Percentiles rank a stretch among this genome's conserved stretches.
Evolutionary conservation across 2,113 vertebrate species (phyloP).

Genomic region (Delphinus delphis): DNA sequence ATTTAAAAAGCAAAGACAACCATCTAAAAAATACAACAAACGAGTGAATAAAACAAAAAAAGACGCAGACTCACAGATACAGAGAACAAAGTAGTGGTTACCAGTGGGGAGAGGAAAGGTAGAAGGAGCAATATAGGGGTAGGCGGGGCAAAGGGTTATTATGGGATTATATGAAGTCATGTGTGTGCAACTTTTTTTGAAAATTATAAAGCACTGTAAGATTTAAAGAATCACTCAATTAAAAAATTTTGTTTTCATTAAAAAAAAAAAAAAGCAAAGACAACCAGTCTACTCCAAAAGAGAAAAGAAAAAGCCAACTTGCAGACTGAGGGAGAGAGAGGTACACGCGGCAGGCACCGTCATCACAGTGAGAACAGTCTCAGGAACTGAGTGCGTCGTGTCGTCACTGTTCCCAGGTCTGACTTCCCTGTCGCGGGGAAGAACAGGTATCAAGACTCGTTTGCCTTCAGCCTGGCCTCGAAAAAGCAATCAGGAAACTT

Average conservation of each 20-base stretch:
- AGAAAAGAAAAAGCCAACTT: not conserved
- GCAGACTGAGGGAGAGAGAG: not conserved
- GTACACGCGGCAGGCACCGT: fast-evolving
- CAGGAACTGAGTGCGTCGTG: fast-evolving
- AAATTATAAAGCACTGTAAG: not conserved
- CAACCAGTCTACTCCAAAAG: not conserved
- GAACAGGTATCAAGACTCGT: not conserved
- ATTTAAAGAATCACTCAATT: not conserved
- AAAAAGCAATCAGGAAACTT: not conserved
- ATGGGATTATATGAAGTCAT: not conserved
- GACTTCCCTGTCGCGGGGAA: not conserved
- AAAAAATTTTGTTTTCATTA: not conserved
- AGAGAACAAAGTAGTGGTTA: not conserved
- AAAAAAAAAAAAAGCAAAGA: not conserved
- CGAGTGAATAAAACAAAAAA: not conserved
- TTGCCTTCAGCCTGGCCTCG: not conserved
- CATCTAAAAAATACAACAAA: not conserved
- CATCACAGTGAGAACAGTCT: not conserved
- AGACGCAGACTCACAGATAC: not conserved
- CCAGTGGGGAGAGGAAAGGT: fast-evolving
- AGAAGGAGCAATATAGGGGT: not conserved
- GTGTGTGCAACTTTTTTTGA: not conserved
- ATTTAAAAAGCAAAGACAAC: not conserved
- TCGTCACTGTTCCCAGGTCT: fast-evolving
- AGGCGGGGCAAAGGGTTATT: not conserved